phyloP scores from a whole-genome alignment of 2,888 invertebrate species.

The Thecophora atra region DNA sequence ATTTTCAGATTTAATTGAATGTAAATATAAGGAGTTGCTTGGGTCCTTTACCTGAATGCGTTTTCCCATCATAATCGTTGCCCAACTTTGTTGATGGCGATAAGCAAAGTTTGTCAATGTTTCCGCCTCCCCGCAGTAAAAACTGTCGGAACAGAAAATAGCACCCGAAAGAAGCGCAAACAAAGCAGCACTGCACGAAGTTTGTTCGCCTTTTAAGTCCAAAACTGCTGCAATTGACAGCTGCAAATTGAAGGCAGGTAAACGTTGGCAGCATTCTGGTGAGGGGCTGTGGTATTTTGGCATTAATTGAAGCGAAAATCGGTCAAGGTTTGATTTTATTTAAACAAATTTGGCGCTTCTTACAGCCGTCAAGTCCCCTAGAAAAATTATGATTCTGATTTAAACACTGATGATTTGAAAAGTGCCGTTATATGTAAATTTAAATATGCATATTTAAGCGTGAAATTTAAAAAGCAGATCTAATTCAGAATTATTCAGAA shows the following conservation, averaged over 20 bases:
- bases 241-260: constrained; percentile 30
- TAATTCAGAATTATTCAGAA: too few species aligned
- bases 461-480: too few species aligned
- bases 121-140: not conserved
- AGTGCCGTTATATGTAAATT: too few species aligned
- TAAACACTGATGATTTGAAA: too few species aligned
- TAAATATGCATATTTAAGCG: too few species aligned
- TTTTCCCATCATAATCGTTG: constrained; percentile 1
- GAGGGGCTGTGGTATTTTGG: not conserved
- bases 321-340: constrained; percentile 14
- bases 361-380: too few species aligned
- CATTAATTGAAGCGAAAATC: constrained; percentile 28
- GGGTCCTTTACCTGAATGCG: not conserved
- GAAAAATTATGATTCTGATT: constrained; percentile 4
- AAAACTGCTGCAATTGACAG: constrained; percentile 28
- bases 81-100: not conserved
- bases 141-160: not conserved
- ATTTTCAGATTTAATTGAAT: constrained; percentile 30
- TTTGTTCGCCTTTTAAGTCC: not conserved
- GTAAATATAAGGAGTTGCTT: constrained; percentile 21
- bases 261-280: constrained; percentile 8
- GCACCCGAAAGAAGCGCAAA: not conserved
- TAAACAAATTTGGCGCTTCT: too few species aligned
- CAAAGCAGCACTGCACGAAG: not conserved
- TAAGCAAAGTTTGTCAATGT: constrained; percentile 6